These are phyloP conservation scores for Drosophila mettleri DNA, from an alignment of 2,888 invertebrate species.

Conservation along the genomic window DNA sequence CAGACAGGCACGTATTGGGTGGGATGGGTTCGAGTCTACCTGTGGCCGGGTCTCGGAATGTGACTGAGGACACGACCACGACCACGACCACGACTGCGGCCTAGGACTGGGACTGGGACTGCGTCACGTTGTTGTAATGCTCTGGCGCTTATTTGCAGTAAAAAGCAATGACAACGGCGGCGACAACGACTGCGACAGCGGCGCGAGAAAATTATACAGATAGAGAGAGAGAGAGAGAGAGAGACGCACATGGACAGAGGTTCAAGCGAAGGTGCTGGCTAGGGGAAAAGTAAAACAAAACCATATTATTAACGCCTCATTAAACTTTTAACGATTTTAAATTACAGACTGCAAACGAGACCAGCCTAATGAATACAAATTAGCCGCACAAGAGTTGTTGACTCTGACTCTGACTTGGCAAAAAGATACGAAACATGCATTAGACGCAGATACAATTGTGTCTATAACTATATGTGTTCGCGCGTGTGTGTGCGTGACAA, in stretches of 20 bases:
- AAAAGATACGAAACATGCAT: slow-evolving; percentile 40
- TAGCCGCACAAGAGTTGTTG: slow-evolving; percentile 68
- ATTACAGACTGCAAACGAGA: slow-evolving; percentile 74
- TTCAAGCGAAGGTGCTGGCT: slow-evolving; percentile 19
- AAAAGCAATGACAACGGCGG: slow-evolving; percentile 73
- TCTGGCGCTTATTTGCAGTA: slow-evolving; percentile 75
- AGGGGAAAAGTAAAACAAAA: slow-evolving; percentile 74
- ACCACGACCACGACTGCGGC: slow-evolving; percentile 25
- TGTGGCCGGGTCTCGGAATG: slow-evolving; percentile 42
- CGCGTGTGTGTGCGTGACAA: not conserved
- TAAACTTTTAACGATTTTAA: slow-evolving; percentile 82
- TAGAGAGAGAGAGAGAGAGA: not conserved
- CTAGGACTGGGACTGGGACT: slow-evolving; percentile 12
- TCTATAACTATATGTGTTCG: not conserved
- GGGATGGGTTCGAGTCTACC: slow-evolving; percentile 34
- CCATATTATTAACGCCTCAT: slow-evolving; percentile 81
- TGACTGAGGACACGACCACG: slow-evolving; percentile 28
- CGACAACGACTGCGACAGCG: slow-evolving; percentile 30
- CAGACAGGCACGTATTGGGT: slow-evolving; percentile 56
- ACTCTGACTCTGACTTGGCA: slow-evolving; percentile 32
- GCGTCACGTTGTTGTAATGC: slow-evolving; percentile 58
- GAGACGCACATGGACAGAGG: slow-evolving; percentile 8
- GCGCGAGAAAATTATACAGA: slow-evolving; percentile 56
- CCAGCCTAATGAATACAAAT: slow-evolving; percentile 81
- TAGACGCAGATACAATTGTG: slow-evolving; percentile 7